Conservation (phyloP, 2,888 invertebrate species). For the Chalcosyrphus nemorum region DNA sequence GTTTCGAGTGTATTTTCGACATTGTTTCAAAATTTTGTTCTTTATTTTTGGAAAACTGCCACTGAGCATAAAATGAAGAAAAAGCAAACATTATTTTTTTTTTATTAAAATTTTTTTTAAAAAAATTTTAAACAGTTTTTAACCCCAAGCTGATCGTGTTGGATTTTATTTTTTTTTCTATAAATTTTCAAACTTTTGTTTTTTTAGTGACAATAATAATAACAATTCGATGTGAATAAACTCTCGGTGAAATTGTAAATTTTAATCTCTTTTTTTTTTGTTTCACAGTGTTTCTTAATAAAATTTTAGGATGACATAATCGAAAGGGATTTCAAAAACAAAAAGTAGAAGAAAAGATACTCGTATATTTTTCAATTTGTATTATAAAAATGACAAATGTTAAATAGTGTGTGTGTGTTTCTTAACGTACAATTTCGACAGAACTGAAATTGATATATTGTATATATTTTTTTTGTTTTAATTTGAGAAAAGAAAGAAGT, state of each 20-base stretch:
- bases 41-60: conserved; percentile 62
- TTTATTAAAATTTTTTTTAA: conserved; percentile 14
- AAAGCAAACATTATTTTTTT: conserved; percentile 20
- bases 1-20: conserved; percentile 12
- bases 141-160: conserved; percentile 38
- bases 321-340: conserved; percentile 49
- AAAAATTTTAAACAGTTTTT: conserved; percentile 10
- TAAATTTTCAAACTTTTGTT: not conserved
- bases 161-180: conserved; percentile 26
- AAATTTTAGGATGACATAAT: conserved; percentile 60
- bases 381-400: conserved; percentile 49
- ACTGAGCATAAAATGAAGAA: conserved; percentile 28
- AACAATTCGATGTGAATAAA: not conserved
- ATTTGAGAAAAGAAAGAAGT: conserved; percentile 10
- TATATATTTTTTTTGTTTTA: conserved; percentile 7
- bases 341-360: not conserved
- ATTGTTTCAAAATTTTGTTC: not conserved
- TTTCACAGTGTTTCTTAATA: conserved; percentile 14
- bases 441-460: conserved; percentile 42
- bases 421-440: conserved; percentile 58
- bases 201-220: not conserved
- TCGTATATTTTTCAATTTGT: conserved; percentile 34
- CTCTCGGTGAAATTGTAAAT: conserved; percentile 1
- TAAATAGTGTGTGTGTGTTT: conserved; percentile 22
- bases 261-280: conserved; percentile 12